Percentiles rank a stretch among this genome's conserved stretches.
phyloP scores from a whole-genome alignment of 1,140 invertebrate genomes.

The Periplaneta americana region DNA sequence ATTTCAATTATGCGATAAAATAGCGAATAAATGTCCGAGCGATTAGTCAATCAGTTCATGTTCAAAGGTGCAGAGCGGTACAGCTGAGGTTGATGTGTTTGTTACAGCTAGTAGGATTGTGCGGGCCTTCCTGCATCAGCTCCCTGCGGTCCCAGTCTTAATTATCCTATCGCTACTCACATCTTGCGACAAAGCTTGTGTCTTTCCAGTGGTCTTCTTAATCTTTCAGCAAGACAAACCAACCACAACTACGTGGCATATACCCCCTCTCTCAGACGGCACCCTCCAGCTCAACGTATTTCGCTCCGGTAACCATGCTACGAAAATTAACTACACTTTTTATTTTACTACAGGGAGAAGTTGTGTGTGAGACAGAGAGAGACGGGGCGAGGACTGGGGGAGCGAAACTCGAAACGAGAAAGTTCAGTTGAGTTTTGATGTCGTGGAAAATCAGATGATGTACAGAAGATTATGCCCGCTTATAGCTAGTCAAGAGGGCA shows the following conservation, averaged over 20 bases:
- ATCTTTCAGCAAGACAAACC: constrained; percentile 13
- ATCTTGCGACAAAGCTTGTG: constrained; percentile 2
- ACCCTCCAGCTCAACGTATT: neutral
- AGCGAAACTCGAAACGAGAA: neutral
- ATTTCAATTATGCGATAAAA: too few species aligned
- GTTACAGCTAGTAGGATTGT: neutral
- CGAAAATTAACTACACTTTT: constrained; percentile 7
- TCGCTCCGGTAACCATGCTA: constrained; percentile 5
- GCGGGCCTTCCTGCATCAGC: neutral
- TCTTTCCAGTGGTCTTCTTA: constrained; percentile 8
- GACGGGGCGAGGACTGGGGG: neutral
- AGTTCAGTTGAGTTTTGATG: constrained; percentile 3
- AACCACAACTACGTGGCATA: constrained; percentile 7
- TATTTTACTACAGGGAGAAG: constrained; percentile 1
- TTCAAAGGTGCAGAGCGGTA: too few species aligned
- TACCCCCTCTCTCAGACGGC: neutral
- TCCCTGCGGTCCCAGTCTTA: constrained; percentile 2
- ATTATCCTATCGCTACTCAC: constrained; percentile 14
- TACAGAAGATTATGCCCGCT: neutral
- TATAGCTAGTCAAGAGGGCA: too few species aligned
- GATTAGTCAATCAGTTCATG: too few species aligned
- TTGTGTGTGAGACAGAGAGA: too few species aligned
- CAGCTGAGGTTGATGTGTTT: neutral
- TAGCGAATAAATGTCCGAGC: too few species aligned
- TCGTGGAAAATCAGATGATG: constrained; percentile 10